phyloP scores from a whole-genome alignment of 2,113 vertebrate genomes.

The Hyaena hyaena region DNA sequence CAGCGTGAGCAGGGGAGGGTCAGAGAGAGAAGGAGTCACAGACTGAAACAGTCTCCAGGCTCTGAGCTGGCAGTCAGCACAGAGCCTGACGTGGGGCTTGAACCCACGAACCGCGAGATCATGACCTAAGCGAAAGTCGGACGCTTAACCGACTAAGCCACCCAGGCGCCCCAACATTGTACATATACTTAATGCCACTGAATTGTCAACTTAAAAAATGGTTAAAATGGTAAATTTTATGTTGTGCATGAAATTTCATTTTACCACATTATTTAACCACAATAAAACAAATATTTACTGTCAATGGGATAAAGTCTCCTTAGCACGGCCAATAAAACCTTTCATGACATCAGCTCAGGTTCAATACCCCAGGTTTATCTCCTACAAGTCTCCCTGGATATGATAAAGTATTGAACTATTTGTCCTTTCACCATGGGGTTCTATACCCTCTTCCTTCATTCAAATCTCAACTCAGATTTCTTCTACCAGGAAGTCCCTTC shows the following conservation, averaged over 20 bases:
- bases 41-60: too few species aligned
- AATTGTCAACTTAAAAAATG: not conserved
- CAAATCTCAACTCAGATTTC: not conserved
- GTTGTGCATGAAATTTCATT: too few species aligned
- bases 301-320: not conserved
- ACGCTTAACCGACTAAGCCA: too few species aligned
- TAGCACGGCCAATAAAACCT: not conserved
- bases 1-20: too few species aligned
- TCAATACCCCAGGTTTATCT: not conserved
- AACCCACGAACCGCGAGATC: too few species aligned
- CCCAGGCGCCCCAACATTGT: too few species aligned
- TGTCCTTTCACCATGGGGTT: not conserved
- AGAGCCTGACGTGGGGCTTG: too few species aligned
- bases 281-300: not conserved
- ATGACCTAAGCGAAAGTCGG: too few species aligned
- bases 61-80: too few species aligned
- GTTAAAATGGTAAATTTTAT: not conserved
- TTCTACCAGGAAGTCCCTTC: not conserved
- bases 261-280: not conserved
- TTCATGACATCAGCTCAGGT: not conserved
- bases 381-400: not conserved
- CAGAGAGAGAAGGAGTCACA: too few species aligned
- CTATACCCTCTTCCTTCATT: not conserved
- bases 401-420: not conserved
- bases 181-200: not conserved